Conservation (phyloP, 2,113 vertebrate genomes). For the Sminthopsis crassicaudata region DNA sequence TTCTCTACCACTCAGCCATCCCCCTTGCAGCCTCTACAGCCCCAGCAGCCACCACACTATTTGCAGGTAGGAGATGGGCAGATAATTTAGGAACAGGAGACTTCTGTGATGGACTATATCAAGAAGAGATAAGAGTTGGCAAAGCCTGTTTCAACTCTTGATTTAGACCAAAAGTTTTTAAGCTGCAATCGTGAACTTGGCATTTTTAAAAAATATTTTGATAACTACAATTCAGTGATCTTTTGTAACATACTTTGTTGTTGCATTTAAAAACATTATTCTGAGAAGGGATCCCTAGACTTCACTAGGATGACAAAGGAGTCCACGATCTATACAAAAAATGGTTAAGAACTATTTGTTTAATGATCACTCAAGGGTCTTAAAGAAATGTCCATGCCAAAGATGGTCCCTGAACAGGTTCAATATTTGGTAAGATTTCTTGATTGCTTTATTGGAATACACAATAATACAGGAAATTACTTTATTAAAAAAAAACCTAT, state of each 20-base stretch:
- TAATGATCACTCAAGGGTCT: not conserved
- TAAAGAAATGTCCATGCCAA: not conserved
- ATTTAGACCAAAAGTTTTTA: too few relatives aligned
- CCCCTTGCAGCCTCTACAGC: slow-evolving; percentile 83
- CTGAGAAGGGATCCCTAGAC: not conserved
- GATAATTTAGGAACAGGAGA: not conserved
- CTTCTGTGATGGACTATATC: not conserved
- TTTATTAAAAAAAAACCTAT: not conserved
- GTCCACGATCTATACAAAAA: not conserved
- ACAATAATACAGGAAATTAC: not conserved
- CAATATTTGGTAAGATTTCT: not conserved
- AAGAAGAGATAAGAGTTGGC: not conserved
- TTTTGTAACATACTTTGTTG: not conserved
- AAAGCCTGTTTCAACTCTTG: not conserved
- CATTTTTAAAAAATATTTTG: not conserved
- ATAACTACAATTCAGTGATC: not conserved
- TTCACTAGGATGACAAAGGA: not conserved
- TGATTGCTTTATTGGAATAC: not conserved
- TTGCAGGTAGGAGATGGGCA: slow-evolving; percentile 81
- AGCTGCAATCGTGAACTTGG: not conserved
- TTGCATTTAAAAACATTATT: not conserved
- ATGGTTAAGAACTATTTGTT: not conserved
- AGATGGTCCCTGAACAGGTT: not conserved
- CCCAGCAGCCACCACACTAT: slow-evolving; percentile 81
- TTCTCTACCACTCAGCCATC: slow-evolving; percentile 79